These are phyloP conservation scores for Chironomus tepperi DNA, from an alignment of 1,140 invertebrate genomes.

Conservation along the genomic window DNA sequence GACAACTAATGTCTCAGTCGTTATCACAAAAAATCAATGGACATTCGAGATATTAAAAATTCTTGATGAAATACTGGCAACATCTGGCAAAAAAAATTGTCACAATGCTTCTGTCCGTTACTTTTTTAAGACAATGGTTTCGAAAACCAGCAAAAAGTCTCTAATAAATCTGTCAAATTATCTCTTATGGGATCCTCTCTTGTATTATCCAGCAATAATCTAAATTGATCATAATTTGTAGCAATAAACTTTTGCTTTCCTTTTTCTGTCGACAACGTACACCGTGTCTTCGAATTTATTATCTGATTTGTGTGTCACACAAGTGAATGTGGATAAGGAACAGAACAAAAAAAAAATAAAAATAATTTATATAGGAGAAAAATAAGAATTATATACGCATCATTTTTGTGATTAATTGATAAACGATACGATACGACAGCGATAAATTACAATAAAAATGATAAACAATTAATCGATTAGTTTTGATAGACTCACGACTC, in stretches of 20 bases:
- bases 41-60: too few relatives aligned
- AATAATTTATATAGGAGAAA: neutral
- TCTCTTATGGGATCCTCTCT: too few relatives aligned
- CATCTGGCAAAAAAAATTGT: too few relatives aligned
- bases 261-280: neutral
- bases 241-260: neutral
- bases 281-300: neutral
- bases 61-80: too few relatives aligned
- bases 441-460: constrained; percentile 11
- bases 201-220: neutral
- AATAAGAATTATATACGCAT: neutral
- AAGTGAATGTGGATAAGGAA: neutral
- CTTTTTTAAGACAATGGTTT: too few relatives aligned
- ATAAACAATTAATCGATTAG: constrained; percentile 9
- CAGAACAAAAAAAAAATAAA: neutral
- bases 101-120: too few relatives aligned
- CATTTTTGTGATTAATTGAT: constrained; percentile 4
- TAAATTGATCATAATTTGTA: constrained; percentile 2
- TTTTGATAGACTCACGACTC: neutral
- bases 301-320: neutral
- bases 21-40: too few relatives aligned
- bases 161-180: too few relatives aligned
- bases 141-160: too few relatives aligned
- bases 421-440: neutral
- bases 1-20: too few relatives aligned